phyloP scores from a whole-genome alignment of 2,888 invertebrate species.

The Taenaris catops region DNA sequence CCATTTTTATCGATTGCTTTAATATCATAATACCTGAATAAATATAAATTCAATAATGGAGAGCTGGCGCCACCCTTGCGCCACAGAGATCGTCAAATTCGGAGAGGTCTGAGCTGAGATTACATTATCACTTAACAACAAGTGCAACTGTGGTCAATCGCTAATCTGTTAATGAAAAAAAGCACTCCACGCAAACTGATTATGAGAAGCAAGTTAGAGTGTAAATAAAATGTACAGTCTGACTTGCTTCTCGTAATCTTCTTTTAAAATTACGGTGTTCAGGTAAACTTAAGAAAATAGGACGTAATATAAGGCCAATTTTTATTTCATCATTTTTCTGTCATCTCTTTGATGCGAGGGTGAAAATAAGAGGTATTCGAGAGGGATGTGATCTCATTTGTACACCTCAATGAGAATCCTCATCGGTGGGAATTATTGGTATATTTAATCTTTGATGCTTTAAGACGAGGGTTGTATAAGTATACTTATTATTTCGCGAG shows the following conservation, averaged over 20 bases:
- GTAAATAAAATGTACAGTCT: neutral
- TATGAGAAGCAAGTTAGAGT: no score
- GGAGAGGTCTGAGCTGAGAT: no score
- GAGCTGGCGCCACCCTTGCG: no score
- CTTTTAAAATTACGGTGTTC: neutral
- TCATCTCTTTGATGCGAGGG: slow-evolving; percentile 37
- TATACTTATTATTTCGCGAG: neutral
- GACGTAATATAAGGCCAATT: slow-evolving; percentile 32
- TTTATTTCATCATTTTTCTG: slow-evolving; percentile 54
- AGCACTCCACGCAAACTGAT: no score
- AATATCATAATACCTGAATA: no score
- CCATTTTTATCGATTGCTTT: no score
- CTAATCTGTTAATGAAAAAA: no score
- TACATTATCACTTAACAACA: no score
- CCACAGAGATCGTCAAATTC: no score
- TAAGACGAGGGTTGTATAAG: slow-evolving; percentile 2
- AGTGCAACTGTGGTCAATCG: no score
- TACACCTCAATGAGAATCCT: slow-evolving; percentile 35
- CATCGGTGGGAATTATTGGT: slow-evolving; percentile 17
- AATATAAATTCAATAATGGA: no score
- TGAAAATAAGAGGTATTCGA: slow-evolving; percentile 26
- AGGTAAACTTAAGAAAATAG: slow-evolving; percentile 25
- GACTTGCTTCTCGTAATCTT: neutral
- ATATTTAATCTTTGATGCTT: slow-evolving; percentile 21
- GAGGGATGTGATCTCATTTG: slow-evolving; percentile 48